Percentiles rank a stretch among this genome's conserved stretches.
Conservation (phyloP, 2,888 invertebrate species). For the Nephrotoma appendiculata region DNA sequence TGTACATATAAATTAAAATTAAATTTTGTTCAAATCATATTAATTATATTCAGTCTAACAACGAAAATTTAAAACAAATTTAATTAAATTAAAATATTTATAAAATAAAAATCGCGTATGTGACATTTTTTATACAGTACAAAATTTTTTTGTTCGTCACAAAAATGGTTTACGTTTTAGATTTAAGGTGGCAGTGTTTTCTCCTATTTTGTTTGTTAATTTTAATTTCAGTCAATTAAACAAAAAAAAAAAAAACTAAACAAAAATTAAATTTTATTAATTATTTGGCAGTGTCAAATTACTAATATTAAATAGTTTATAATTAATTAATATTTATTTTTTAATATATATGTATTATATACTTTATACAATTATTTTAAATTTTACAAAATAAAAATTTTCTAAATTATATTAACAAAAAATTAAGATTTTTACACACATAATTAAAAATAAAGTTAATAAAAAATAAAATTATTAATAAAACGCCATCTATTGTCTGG, state of each 20-base stretch:
- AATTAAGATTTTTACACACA: background rate
- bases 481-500: background rate
- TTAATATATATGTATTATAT: background rate
- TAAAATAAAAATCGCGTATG: background rate
- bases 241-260: background rate
- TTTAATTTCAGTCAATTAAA: background rate
- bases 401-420: background rate
- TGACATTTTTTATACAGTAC: background rate
- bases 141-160: background rate
- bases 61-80: background rate
- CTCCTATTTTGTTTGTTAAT: conserved; percentile 1
- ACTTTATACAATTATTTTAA: background rate
- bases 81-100: background rate
- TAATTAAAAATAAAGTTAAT: background rate
- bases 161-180: background rate
- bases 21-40: background rate
- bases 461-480: background rate
- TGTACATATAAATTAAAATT: background rate
- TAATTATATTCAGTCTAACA: background rate
- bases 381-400: background rate
- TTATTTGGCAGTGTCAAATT: conserved; percentile 1
- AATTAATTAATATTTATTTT: background rate
- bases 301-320: background rate
- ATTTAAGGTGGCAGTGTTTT: conserved; percentile 3
- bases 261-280: background rate